phyloP scores from a whole-genome alignment of 2,113 vertebrate genomes.

The Accipiter virgatus region DNA sequence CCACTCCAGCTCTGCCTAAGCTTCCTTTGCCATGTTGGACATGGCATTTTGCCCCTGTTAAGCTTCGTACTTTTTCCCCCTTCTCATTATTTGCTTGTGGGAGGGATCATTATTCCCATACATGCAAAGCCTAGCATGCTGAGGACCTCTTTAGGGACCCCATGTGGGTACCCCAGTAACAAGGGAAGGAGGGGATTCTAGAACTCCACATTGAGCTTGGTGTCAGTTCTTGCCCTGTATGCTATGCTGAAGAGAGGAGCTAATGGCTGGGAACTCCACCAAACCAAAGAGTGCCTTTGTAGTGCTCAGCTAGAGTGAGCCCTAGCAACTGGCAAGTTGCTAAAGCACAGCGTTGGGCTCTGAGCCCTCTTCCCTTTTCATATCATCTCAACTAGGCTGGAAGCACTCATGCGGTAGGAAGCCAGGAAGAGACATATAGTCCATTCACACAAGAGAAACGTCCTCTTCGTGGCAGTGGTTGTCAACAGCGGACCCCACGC shows the following conservation, averaged over 20 bases:
- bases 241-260: not conserved
- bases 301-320: not conserved
- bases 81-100: not conserved
- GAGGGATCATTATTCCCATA: not conserved
- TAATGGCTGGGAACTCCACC: not conserved
- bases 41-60: not conserved
- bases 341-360: slow-evolving; percentile 26
- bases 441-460: not conserved
- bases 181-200: not conserved
- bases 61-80: not conserved
- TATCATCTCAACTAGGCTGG: not conserved
- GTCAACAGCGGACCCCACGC: not conserved
- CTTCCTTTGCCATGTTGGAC: not conserved
- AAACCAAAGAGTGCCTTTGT: not conserved
- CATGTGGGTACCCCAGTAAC: not conserved
- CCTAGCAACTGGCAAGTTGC: not conserved
- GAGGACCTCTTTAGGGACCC: not conserved
- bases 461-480: not conserved
- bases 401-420: not conserved
- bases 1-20: not conserved
- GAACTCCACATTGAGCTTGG: not conserved
- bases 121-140: not conserved
- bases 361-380: not conserved
- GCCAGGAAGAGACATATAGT: not conserved
- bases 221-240: not conserved